Conservation (phyloP, 2,797 vertebrate species). For the Manis crassicaudata region DNA sequence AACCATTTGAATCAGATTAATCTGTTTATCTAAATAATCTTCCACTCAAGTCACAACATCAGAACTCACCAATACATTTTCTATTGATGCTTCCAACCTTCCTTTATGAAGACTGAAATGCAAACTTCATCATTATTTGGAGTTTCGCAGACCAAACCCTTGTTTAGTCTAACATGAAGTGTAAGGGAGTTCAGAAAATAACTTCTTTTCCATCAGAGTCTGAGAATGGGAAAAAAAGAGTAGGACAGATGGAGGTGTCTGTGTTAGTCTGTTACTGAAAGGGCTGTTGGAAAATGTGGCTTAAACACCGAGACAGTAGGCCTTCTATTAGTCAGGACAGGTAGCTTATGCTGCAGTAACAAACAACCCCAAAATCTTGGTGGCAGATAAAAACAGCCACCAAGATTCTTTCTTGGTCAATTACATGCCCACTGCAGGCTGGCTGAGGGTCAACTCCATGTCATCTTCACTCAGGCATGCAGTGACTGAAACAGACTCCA, state of each 20-base stretch:
- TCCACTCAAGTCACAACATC: slow-evolving; percentile 72
- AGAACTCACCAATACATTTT: slow-evolving; percentile 71
- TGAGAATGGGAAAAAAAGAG: background rate
- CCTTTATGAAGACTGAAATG: background rate
- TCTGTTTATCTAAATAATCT: slow-evolving; percentile 81
- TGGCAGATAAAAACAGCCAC: background rate
- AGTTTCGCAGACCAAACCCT: background rate
- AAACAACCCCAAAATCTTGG: background rate
- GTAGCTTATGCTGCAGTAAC: background rate
- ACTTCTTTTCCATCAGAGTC: background rate
- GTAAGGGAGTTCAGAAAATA: background rate
- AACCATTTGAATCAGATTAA: slow-evolving; percentile 74
- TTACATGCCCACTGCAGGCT: background rate
- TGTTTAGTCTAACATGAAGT: background rate
- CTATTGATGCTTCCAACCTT: slow-evolving; percentile 52
- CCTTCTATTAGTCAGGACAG: background rate
- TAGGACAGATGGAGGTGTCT: background rate
- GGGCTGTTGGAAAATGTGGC: background rate
- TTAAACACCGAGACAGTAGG: accelerated
- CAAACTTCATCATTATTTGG: slow-evolving; percentile 26
- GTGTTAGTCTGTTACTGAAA: background rate
- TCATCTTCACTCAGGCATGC: background rate
- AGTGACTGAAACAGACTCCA: background rate
- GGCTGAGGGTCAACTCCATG: background rate
- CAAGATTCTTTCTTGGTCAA: background rate